phyloP scores from a whole-genome alignment of 2,888 invertebrate species.

The Drosophila barbarae region DNA sequence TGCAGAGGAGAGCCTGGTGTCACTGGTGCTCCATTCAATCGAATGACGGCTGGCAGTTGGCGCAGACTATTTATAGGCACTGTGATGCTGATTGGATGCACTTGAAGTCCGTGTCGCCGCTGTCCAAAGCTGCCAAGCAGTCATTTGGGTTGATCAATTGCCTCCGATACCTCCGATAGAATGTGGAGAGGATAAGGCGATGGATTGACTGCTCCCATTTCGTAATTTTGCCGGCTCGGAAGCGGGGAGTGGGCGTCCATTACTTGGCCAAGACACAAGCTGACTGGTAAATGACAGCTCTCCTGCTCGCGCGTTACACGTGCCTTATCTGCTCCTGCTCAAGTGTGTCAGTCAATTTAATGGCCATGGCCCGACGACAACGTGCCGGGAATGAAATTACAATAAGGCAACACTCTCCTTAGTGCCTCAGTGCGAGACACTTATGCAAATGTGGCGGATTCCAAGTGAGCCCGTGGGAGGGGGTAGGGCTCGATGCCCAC shows the following conservation, averaged over 20 bases:
- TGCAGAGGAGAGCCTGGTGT: conserved; percentile 24
- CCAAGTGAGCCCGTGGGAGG: conserved; percentile 28
- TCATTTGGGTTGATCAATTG: conserved; percentile 66
- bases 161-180: conserved; percentile 52
- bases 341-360: conserved; percentile 49
- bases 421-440: conserved; percentile 48
- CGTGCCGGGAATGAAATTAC: conserved; percentile 52
- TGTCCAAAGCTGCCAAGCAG: conserved; percentile 35
- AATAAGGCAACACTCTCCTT: conserved; percentile 54
- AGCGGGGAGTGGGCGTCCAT: conserved; percentile 4
- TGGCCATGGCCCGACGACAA: conserved; percentile 50
- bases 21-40: conserved; percentile 46
- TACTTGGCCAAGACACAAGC: conserved; percentile 26
- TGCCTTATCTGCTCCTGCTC: conserved; percentile 58
- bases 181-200: conserved; percentile 16
- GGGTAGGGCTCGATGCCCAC: conserved; percentile 4
- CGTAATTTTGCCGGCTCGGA: conserved; percentile 36
- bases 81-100: conserved; percentile 34
- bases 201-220: conserved; percentile 45
- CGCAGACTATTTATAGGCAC: conserved; percentile 53
- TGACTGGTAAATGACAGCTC: conserved; percentile 58
- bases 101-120: conserved; percentile 32
- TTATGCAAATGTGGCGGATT: conserved; percentile 61
- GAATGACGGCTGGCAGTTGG: conserved; percentile 33
- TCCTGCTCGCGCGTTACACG: conserved; percentile 47